Percentiles rank a stretch among this genome's conserved stretches.
Conservation (phyloP, 2,888 invertebrate species). For the Himalopsyche kuldschensis region DNA sequence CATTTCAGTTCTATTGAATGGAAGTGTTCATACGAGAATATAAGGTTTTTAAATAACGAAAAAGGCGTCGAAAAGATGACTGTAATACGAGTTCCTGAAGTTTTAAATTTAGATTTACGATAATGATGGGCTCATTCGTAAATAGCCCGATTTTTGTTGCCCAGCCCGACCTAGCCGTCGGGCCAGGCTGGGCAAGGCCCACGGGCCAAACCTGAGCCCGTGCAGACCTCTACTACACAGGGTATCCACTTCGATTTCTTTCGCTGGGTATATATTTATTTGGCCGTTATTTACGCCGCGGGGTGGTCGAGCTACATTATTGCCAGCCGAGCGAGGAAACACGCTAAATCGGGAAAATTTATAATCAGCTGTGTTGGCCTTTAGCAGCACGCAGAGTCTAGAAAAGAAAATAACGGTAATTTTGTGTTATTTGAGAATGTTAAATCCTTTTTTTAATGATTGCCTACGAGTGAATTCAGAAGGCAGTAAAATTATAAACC, state of each 20-base stretch:
- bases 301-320: background rate
- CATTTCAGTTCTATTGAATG: no score
- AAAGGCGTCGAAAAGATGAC: no score
- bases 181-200: no score
- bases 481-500: background rate
- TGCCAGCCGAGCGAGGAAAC: background rate
- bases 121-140: no score
- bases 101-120: no score
- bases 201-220: no score
- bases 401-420: background rate
- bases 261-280: background rate
- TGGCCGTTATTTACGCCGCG: background rate
- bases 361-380: background rate
- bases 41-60: no score
- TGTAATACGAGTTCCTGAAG: no score
- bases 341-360: background rate
- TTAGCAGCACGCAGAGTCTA: background rate
- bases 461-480: background rate
- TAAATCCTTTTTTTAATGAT: background rate
- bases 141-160: no score
- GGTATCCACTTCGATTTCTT: background rate
- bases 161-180: no score
- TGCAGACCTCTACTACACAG: no score
- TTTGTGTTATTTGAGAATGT: background rate
- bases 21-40: no score